These are phyloP conservation scores for Hydriomena furcata DNA, from an alignment of 2,888 invertebrate genomes.

Conservation along the genomic window DNA sequence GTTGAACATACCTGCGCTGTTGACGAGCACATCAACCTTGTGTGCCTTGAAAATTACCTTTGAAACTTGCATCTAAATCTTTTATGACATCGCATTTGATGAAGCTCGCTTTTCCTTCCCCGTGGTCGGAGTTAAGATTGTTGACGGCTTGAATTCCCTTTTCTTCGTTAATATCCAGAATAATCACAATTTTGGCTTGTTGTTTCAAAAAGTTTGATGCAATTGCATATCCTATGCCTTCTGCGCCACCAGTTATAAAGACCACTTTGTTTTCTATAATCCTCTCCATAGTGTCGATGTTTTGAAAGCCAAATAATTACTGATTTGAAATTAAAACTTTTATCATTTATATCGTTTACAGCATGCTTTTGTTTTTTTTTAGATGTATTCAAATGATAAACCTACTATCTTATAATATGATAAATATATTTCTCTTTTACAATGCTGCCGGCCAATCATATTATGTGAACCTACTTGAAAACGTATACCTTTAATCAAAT, in stretches of 20 bases:
- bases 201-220: conserved; percentile 57
- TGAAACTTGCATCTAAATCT: conserved; percentile 62
- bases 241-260: conserved; percentile 71
- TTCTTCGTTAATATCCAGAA: conserved; percentile 40
- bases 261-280: conserved; percentile 32
- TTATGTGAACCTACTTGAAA: too few relatives aligned
- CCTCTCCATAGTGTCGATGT: conserved; percentile 20
- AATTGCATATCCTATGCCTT: conserved; percentile 70
- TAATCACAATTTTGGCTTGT: conserved; percentile 53
- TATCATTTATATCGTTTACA: too few relatives aligned
- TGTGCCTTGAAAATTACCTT: conserved; percentile 43
- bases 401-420: too few relatives aligned
- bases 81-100: conserved; percentile 73
- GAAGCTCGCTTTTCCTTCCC: conserved; percentile 63
- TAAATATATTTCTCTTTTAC: too few relatives aligned
- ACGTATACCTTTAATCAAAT: too few relatives aligned
- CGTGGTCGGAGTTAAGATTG: conserved; percentile 56
- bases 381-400: too few relatives aligned
- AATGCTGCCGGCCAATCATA: too few relatives aligned
- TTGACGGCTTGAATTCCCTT: conserved; percentile 10
- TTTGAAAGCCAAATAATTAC: background rate
- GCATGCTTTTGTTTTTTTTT: too few relatives aligned
- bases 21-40: conserved; percentile 61
- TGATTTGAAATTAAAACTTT: too few relatives aligned
- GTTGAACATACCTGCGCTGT: conserved; percentile 58